Evolutionary conservation across 2,797 vertebrate genomes (phyloP).

Genomic region (Sebastes jordani): DNA sequence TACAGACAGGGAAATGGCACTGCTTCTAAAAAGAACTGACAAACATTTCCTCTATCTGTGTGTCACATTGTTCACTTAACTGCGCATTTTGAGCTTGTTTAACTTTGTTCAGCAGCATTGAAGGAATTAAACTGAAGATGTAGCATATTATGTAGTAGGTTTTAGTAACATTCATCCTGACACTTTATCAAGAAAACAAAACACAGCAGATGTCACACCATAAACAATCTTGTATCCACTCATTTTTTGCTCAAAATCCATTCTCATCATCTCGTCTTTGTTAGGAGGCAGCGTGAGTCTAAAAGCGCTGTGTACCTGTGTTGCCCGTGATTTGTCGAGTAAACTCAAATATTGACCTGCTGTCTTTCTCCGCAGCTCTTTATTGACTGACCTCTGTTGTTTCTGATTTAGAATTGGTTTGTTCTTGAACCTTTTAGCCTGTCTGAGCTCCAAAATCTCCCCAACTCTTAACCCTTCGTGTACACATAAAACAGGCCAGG

Average conservation of each 20-base stretch:
- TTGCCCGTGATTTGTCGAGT: constrained; percentile 10
- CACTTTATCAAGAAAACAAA: neutral
- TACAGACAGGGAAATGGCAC: neutral
- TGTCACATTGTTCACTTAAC: neutral
- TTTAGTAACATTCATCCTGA: neutral
- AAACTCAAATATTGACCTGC: constrained; percentile 31
- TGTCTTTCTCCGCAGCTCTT: neutral
- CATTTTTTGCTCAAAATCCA: neutral
- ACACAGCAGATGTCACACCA: neutral
- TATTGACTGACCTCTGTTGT: constrained; percentile 25
- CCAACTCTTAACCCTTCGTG: neutral
- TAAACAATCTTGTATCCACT: neutral
- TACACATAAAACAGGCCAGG: neutral
- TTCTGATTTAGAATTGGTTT: constrained; percentile 8
- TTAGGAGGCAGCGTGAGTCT: neutral
- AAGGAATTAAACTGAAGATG: neutral
- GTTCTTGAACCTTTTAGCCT: constrained; percentile 4
- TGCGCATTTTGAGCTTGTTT: neutral
- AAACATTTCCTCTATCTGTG: neutral
- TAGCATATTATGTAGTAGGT: neutral
- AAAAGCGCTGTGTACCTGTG: neutral
- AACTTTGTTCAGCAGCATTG: neutral
- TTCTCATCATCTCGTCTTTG: neutral
- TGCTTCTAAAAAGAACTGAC: constrained; percentile 4
- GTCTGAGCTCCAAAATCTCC: constrained; percentile 2